Conservation (phyloP, 2,888 invertebrate species). For the Onthophagus sagittarius region DNA sequence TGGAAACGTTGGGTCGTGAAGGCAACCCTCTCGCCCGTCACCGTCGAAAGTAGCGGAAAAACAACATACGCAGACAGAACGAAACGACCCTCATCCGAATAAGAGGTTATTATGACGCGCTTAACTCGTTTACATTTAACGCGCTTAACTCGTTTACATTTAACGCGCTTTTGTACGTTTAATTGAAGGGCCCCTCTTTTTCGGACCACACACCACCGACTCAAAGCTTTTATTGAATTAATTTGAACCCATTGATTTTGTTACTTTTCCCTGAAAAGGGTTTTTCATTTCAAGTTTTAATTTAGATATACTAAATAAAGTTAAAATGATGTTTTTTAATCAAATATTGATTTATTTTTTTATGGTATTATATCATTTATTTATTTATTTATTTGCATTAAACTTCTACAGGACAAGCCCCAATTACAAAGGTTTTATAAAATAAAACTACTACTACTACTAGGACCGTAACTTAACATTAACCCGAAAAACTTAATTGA, state of each 20-base stretch:
- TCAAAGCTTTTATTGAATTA: background rate
- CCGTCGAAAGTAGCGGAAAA: constrained; percentile 9
- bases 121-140: background rate
- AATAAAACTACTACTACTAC: too few species aligned
- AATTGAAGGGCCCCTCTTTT: background rate
- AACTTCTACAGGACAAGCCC: too few species aligned
- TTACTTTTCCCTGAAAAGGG: background rate
- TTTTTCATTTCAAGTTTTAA: background rate
- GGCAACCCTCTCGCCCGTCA: background rate
- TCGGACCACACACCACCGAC: background rate
- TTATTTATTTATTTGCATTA: too few species aligned
- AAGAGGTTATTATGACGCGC: constrained; percentile 11
- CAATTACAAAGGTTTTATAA: too few species aligned
- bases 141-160: background rate
- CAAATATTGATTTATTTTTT: background rate
- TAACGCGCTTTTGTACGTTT: background rate
- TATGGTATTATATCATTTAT: too few species aligned
- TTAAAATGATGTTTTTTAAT: too few species aligned
- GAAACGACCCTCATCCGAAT: constrained; percentile 6
- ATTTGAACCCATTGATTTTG: background rate
- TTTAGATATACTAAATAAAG: too few species aligned
- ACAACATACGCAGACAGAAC: constrained; percentile 1
- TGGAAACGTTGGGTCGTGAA: background rate
- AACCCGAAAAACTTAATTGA: too few species aligned
- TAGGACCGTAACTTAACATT: too few species aligned